Base-by-base conservation (phyloP, 35 echinoderm and acorn worm species). In the Holothuria glaberrima region DNA sequence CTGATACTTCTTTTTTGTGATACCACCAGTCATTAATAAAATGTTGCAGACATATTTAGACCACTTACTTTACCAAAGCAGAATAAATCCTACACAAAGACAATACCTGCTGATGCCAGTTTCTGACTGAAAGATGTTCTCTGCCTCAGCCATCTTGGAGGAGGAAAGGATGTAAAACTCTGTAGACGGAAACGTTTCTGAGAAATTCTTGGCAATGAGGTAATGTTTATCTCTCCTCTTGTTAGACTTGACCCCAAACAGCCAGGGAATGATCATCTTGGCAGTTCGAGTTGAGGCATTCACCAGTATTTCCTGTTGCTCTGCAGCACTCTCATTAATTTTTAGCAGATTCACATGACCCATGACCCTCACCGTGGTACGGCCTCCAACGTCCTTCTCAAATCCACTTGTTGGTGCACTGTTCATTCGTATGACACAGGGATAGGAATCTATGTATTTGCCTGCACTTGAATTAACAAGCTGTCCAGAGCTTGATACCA, bases 381-480 rank as follows among this genome's bases (percentile, higher is more conserved):
- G 82, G 2, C 88, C 67, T 0, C 97, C 97, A 1, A 99, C 97
- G 52, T 99, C 97, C 20, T 91, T 80, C 80, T 95, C 88, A 70
- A 86, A 99, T 27, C 91, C 88, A 56, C 73, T 91, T 58, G 90
- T 92, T 75, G 97, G 97, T 84, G 93, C 93, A 61, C 90, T 92
- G 90, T 99, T 99, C 97, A 99, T 99, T 17, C 97, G 93, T 29
- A 99, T 91, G 44, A 99, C 88, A 30, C 97, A 99, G 10, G 94
- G 93, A 57, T 92, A 93, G 0, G 58, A 50, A 66, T 99, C 97
- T 19, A 99, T 99, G 50, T 75, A 75, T 33, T 65, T 66, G 48
- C 97, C 97, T 46, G 97, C 97, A 36, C 90, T 93, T 41, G 72
- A 58, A 63, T 99, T 94, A 1, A 95, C 62, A 52, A 99, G 78